Evolutionary conservation across 2,113 vertebrate genomes (phyloP).

Genomic region (Plestiodon gilberti): DNA sequence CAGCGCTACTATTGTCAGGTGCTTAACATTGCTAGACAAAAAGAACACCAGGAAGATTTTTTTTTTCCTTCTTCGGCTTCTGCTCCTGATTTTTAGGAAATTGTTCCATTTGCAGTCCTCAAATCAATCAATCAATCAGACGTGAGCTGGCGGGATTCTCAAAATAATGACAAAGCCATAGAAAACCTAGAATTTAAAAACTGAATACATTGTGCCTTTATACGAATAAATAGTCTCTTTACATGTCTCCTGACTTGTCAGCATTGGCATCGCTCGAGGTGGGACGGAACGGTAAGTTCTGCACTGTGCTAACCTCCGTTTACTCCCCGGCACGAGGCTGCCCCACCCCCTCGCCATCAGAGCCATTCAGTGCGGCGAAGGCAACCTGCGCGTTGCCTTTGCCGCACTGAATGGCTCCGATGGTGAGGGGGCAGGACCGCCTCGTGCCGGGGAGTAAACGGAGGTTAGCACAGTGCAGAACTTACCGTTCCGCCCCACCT

Average conservation of each 20-base stretch:
- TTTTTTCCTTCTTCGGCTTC: conserved; percentile 23
- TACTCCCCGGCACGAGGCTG: no score
- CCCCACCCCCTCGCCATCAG: no score
- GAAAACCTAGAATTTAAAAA: not conserved
- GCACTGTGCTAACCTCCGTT: no score
- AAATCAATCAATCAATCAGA: not conserved
- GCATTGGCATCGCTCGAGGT: no score
- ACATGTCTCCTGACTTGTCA: not conserved
- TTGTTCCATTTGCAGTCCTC: not conserved
- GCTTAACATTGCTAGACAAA: conserved; percentile 7
- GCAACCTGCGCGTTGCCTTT: no score
- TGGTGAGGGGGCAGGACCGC: no score
- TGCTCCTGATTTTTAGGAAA: conserved; percentile 27
- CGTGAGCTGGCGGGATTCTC: not conserved
- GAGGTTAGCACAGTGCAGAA: no score
- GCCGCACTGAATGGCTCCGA: no score
- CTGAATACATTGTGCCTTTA: not conserved
- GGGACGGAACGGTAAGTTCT: no score
- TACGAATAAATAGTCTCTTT: not conserved
- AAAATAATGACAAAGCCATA: not conserved
- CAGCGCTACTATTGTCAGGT: not conserved
- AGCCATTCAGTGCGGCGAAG: no score
- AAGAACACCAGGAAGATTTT: conserved; percentile 23
- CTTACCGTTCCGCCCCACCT: no score
- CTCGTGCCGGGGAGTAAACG: no score